A percentile compares a stretch with the other conserved stretches of the same genome.
Evolutionary conservation across 2,888 invertebrate genomes (phyloP).

Genomic region (Hedya salicella): DNA sequence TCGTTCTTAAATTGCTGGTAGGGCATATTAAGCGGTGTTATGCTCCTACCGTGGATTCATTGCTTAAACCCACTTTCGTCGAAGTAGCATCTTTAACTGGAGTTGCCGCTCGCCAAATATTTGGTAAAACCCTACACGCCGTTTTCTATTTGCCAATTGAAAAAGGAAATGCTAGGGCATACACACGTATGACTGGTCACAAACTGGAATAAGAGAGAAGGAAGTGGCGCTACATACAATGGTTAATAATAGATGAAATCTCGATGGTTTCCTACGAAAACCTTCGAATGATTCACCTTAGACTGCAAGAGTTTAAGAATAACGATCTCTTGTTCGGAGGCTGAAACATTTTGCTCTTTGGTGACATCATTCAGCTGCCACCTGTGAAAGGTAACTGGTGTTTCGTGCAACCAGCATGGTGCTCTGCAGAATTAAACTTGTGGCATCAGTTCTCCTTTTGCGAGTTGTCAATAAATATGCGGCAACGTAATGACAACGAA

Average conservation of each 20-base stretch:
- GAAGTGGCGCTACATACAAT: conserved; percentile 46
- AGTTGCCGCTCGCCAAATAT: conserved; percentile 48
- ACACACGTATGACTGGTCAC: conserved; percentile 40
- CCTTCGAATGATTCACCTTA: conserved; percentile 49
- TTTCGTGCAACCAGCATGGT: no score
- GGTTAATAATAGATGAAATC: no score
- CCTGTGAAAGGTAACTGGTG: no score
- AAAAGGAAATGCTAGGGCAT: conserved; percentile 47
- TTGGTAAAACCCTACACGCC: conserved; percentile 47
- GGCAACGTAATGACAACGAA: no score
- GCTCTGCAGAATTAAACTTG: no score
- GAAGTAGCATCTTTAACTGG: conserved; percentile 44
- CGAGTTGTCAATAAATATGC: no score
- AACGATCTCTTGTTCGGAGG: conserved; percentile 48
- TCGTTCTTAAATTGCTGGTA: conserved; percentile 51
- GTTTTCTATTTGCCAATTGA: conserved; percentile 51
- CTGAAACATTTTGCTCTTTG: conserved; percentile 48
- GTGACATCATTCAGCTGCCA: conserved; percentile 48
- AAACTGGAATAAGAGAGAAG: conserved; percentile 47
- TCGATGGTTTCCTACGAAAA: conserved; percentile 46
- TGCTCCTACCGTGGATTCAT: conserved; percentile 43
- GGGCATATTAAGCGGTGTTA: conserved; percentile 51
- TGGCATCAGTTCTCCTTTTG: no score
- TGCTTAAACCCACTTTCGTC: conserved; percentile 48
- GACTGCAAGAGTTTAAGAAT: conserved; percentile 47